phyloP scores from a whole-genome alignment of 2,113 vertebrate species.

The Leucoraja erinaceus region DNA sequence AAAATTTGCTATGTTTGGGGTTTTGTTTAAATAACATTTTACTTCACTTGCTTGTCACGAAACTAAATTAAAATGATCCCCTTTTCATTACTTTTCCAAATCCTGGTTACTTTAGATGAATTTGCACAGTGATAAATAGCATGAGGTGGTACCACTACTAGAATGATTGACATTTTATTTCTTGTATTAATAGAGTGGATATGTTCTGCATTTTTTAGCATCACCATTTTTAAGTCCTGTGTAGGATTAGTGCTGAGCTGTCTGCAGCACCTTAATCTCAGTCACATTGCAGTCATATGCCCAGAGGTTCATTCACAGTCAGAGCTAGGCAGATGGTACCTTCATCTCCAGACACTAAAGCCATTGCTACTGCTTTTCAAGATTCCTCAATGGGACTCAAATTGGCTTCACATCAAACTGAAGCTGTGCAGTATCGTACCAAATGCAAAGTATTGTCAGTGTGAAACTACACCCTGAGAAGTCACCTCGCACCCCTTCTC shows the following conservation, averaged over 20 bases:
- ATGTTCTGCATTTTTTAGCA: conserved; percentile 10
- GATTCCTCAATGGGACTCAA: background rate
- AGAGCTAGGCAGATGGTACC: background rate
- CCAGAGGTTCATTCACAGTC: background rate
- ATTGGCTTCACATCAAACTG: background rate
- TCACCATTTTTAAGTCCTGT: background rate
- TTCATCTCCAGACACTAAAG: background rate
- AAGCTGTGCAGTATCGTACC: background rate
- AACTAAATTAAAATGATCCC: background rate
- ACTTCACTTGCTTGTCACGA: background rate
- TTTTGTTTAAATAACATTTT: background rate
- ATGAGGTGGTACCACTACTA: background rate
- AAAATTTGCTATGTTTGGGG: background rate
- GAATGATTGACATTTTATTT: background rate
- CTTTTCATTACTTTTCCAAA: background rate
- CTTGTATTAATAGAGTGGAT: background rate
- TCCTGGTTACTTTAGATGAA: background rate
- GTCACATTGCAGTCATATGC: background rate
- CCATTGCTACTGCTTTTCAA: background rate
- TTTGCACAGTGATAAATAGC: background rate
- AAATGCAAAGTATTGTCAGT: background rate
- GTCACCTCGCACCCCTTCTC: background rate
- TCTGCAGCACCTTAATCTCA: background rate
- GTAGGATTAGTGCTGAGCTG: background rate
- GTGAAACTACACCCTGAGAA: background rate